Base-by-base conservation (phyloP, 2,113 vertebrate genomes). In the Lipophrys pholis region DNA sequence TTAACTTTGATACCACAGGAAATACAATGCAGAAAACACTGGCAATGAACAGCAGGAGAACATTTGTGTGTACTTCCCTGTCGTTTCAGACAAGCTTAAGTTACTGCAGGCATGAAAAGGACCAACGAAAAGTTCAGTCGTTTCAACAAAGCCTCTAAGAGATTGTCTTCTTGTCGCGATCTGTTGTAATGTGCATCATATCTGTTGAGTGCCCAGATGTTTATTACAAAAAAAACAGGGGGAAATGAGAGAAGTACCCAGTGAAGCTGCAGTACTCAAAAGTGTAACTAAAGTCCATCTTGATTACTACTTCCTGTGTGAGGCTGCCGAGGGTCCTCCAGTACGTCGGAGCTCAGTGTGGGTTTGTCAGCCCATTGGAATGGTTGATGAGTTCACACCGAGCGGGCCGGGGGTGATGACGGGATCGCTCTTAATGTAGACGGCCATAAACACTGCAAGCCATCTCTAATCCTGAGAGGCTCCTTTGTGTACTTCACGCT, bases 381-480 rank as follows among this genome's bases (percentile, higher is more conserved):
- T 80, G 87, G 93, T 77, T 93, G 87, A 90, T 93, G 74, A 89
- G 91, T 94, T 94, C 90, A 90, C 84, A 90, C 73, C 17, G 89
- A 79, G 82, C 90, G 42, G 82, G 73, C 82, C 71, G 5, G 63
- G 21, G 68, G 83, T 76, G 85, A 81, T 61, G 91, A 90, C 67
- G 89, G 85, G 87, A 83, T 52, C 80, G 82, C 49, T 68, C 93
- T 92, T 95, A 96, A 98, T 95, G 94, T 91, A 93, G 86, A 88
- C 92, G 91, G 90, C 92, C 95, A 89, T 96, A 98, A 97, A 97
- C 95, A 96, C 68, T 90, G 92, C 82, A 84, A 91, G 92, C 94
- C 90, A 88, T 78, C 84, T 90, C 91, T 94, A 95, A 95, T 95
- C 94, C 94, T 93, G 93, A 95, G 94, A 94, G 93, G 94, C 92